Percentiles rank a stretch among this genome's conserved stretches.
Conservation (phyloP, 2,113 vertebrate species). For the Microtus oregoni region DNA sequence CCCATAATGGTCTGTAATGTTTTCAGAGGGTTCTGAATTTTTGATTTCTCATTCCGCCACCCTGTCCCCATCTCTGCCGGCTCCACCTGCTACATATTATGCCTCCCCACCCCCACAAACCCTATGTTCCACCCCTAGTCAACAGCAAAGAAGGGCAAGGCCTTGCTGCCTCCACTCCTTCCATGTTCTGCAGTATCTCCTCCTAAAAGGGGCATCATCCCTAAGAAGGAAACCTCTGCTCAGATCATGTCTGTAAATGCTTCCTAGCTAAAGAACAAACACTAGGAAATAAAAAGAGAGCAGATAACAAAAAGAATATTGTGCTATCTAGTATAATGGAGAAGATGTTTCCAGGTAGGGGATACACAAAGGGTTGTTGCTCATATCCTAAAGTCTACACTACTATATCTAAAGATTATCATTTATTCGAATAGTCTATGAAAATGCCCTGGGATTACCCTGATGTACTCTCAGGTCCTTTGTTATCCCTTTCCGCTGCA, state of each 20-base stretch:
- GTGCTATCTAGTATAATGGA: neutral
- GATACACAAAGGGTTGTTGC: neutral
- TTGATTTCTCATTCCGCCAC: slow-evolving; percentile 43
- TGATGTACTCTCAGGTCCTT: neutral
- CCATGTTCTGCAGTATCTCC: neutral
- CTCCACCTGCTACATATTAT: neutral
- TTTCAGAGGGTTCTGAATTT: slow-evolving; percentile 76
- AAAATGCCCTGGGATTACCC: neutral
- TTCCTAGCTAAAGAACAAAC: neutral
- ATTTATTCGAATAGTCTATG: neutral
- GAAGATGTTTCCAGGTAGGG: neutral
- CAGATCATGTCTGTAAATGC: slow-evolving; percentile 19
- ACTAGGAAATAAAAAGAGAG: slow-evolving; percentile 30
- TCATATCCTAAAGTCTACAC: neutral
- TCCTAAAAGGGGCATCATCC: neutral
- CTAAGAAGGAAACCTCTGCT: neutral
- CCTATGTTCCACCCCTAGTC: neutral
- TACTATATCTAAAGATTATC: neutral
- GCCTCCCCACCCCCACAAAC: neutral
- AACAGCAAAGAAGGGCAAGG: neutral
- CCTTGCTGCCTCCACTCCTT: neutral
- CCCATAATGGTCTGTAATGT: slow-evolving; percentile 68
- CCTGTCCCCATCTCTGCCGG: neutral
- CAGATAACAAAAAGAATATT: neutral
- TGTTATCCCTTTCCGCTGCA: neutral